Conservation (phyloP, 2,113 vertebrate genomes). For the Centropus bengalensis region DNA sequence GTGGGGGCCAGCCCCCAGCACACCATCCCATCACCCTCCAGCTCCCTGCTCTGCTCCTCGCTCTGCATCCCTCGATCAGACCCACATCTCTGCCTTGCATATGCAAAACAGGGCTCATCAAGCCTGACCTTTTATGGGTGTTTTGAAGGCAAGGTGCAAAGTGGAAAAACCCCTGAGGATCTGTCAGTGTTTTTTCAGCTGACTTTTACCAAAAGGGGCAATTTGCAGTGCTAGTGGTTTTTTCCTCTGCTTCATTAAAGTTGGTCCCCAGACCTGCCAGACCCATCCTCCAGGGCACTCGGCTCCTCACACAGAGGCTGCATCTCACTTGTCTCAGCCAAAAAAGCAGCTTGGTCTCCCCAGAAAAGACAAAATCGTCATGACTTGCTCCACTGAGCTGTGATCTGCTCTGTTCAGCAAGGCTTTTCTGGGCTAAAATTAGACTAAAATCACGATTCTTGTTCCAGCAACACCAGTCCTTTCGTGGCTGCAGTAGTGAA, state of each 20-base stretch:
- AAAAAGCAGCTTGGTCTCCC: neutral
- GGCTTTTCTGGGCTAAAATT: conserved; percentile 11
- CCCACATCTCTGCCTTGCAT: neutral
- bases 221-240: neutral
- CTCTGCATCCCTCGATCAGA: accelerated
- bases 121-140: neutral
- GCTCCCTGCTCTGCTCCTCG: neutral
- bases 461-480: neutral
- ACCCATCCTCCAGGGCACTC: neutral
- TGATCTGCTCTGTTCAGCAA: neutral
- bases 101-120: neutral
- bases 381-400: neutral
- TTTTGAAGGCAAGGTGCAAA: neutral
- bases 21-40: neutral
- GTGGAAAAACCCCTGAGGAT: neutral
- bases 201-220: neutral
- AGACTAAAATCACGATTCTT: neutral
- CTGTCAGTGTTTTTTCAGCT: neutral
- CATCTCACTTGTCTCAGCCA: neutral
- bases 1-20: neutral
- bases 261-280: neutral
- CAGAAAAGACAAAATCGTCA: neutral
- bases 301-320: neutral
- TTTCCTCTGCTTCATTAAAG: neutral
- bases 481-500: neutral